These are phyloP conservation scores for Diploptera punctata DNA, from an alignment of 2,888 invertebrate genomes.

Conservation along the genomic window DNA sequence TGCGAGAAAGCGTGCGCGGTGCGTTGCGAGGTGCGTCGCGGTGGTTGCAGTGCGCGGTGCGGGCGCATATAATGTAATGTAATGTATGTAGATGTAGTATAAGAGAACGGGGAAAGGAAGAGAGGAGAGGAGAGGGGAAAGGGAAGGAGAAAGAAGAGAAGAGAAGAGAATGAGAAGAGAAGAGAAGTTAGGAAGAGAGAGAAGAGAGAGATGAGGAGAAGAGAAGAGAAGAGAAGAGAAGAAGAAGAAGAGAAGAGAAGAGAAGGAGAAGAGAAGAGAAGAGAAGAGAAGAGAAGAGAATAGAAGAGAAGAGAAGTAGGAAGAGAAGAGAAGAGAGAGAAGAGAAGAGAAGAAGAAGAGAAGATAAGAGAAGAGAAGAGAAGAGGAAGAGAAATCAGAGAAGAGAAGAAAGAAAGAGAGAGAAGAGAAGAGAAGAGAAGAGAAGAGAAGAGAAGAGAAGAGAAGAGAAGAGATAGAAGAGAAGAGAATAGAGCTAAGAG, in stretches of 20 bases:
- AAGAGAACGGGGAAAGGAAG: not conserved
- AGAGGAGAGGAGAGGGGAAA: not conserved
- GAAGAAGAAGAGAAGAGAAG: not conserved
- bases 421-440: not conserved
- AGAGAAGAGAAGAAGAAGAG: not conserved
- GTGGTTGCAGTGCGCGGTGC: no score
- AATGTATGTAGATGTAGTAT: no score
- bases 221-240: not conserved
- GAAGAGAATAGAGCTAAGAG: not conserved
- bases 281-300: not conserved
- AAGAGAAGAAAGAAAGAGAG: not conserved
- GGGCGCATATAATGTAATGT: no score
- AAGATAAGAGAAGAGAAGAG: not conserved
- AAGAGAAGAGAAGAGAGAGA: not conserved
- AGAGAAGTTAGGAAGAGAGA: not conserved
- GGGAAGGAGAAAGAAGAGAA: not conserved
- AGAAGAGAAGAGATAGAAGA: not conserved
- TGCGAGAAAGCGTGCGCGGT: no score
- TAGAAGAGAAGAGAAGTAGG: not conserved
- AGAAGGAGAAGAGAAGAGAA: not conserved
- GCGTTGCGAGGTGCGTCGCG: no score
- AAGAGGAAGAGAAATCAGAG: not conserved
- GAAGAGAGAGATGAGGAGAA: not conserved
- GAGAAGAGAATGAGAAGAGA: not conserved
- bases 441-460: not conserved